phyloP scores from a whole-genome alignment of 2,113 vertebrate genomes.

The Channa maculata region DNA sequence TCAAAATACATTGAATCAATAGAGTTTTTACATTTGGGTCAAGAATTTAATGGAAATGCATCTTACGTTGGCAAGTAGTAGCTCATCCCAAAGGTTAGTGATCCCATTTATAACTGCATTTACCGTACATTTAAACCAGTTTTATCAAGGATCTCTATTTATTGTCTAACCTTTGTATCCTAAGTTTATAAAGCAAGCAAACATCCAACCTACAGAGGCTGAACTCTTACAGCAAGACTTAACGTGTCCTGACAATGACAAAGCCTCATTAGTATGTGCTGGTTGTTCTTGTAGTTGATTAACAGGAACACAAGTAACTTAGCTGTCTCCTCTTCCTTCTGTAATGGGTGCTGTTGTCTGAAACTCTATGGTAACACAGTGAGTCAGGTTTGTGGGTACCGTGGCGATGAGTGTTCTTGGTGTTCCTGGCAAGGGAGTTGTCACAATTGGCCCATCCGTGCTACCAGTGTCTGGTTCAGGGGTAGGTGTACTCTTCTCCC shows the following conservation, averaged over 20 bases:
- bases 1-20: too few species aligned
- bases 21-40: too few species aligned
- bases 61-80: neutral
- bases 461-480: neutral
- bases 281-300: neutral
- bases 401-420: neutral
- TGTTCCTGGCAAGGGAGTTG: neutral
- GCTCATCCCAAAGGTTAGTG: neutral
- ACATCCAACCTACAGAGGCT: neutral
- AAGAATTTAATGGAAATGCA: neutral
- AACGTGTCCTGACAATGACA: neutral
- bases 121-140: neutral
- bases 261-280: neutral
- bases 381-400: rapidly evolving
- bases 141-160: neutral
- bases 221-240: neutral
- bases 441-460: neutral
- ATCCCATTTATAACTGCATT: too few species aligned
- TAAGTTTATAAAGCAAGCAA: neutral
- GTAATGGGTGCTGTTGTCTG: conserved; percentile 28
- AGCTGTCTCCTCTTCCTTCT: conserved; percentile 63
- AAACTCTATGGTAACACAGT: conserved; percentile 12
- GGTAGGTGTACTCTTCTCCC: neutral
- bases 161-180: neutral
- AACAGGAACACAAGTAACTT: neutral